Evolutionary conservation across 2,113 vertebrate genomes (phyloP).

Genomic region (Mungos mungo): DNA sequence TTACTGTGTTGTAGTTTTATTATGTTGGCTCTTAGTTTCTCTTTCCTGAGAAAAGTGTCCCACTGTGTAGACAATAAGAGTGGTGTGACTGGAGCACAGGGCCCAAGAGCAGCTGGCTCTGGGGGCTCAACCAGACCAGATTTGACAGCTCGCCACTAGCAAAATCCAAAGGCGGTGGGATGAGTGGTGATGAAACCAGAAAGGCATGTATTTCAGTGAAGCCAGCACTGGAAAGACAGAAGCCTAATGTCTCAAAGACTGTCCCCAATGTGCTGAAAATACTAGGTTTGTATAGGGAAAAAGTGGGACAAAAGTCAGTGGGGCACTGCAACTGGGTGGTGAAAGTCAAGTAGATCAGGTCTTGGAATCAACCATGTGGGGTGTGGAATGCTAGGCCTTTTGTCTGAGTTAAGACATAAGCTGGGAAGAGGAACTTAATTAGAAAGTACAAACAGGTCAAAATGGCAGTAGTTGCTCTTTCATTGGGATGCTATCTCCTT

Average conservation of each 20-base stretch:
- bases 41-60: not conserved
- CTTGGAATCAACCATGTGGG: not conserved
- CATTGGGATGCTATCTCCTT: not conserved
- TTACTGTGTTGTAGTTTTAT: not conserved
- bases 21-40: not conserved
- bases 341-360: not conserved
- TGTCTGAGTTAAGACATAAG: too few relatives aligned
- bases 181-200: not conserved
- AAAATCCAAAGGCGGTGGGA: not conserved
- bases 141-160: not conserved
- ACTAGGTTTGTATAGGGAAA: not conserved
- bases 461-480: not conserved
- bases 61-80: not conserved
- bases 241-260: not conserved
- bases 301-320: not conserved
- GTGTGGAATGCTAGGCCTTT: not conserved
- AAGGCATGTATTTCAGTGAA: not conserved
- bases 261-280: not conserved
- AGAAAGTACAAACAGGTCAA: not conserved
- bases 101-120: not conserved
- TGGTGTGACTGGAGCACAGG: accelerated
- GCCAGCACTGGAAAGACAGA: not conserved
- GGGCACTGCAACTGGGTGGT: not conserved
- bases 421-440: not conserved
- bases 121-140: not conserved